Base-by-base conservation (phyloP, 2,888 invertebrate genomes). In the Aphodius sticticus region DNA sequence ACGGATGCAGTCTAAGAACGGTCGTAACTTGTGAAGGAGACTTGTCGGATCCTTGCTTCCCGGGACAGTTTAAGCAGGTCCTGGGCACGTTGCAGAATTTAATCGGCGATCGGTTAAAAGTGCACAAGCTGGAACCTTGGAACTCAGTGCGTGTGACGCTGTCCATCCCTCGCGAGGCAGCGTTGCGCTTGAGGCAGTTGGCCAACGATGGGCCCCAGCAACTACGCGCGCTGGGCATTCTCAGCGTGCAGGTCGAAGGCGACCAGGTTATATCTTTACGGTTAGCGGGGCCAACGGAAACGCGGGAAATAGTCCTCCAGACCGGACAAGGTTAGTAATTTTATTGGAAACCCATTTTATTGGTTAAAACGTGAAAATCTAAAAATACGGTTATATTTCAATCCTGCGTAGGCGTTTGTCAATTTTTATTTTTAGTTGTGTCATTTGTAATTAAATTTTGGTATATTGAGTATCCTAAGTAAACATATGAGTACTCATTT, bases 121-220 rank as follows among this genome's bases (percentile, higher is more conserved):
- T 95, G 84, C 92, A 92, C 87, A 95, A 95, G 90, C 94, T 97
- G 91, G 98, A 98, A 93, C 98, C 98, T 92, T 99, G 97, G 97
- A 97, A 98, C 92, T 97, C 97, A 86, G 98, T 99, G 86, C 95
- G 97, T 90, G 97, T 99, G 90, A 98, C 98, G 91, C 95, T 99
- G 92, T 97, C 97, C 89, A 97, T 99, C 92, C 98, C 98, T 87
- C 95, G 96, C 89, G 98, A 98, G 91, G 98, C 98, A 88, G 98
- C 98, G 88, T 92, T 95, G 86, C 94, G 97, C 85, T 92, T 99
- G 87, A 93, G 97, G 86, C 96, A 96, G 90, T 92, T 99, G 88
- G 98, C 98, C 83, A 95, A 96, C 87, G 96, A 96, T 89, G 97
- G 97, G 84, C 96, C 96, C 86, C 93, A 95, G 83, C 95, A 95